Conservation (phyloP, 2,113 vertebrate genomes). For the Haemorhous mexicanus region DNA sequence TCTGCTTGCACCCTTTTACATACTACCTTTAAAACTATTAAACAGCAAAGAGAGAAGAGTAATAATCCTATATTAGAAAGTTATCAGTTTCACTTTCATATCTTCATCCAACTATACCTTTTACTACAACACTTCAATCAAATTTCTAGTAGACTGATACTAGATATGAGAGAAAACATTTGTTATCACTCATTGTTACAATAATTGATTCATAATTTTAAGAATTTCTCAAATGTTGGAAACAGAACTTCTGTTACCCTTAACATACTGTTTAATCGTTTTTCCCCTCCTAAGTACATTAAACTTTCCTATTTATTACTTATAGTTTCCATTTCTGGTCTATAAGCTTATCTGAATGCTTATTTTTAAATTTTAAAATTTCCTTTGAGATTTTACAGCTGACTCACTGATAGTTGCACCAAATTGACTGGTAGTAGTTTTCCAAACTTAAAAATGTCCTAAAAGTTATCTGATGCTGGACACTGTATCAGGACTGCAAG, state of each 20-base stretch:
- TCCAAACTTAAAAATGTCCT: neutral
- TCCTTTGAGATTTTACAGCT: neutral
- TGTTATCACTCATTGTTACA: neutral
- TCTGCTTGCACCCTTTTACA: constrained; percentile 63
- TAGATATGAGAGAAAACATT: neutral
- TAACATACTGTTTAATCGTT: constrained; percentile 42
- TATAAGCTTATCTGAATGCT: neutral
- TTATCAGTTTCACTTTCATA: neutral
- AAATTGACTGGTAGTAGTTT: neutral
- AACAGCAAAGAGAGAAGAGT: constrained; percentile 6
- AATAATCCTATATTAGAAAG: neutral
- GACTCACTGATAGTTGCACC: neutral
- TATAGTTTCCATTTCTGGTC: neutral
- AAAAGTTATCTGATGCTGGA: neutral
- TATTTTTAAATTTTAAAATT: neutral
- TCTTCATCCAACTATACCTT: neutral
- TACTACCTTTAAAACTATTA: constrained; percentile 52
- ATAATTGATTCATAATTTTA: neutral
- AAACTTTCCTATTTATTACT: constrained; percentile 36
- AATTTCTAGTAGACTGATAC: neutral
- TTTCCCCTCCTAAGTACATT: neutral
- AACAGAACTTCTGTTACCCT: neutral
- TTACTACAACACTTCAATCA: neutral
- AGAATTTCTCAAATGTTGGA: neutral
- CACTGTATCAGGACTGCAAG: neutral